Base-by-base conservation (phyloP, 1,140 invertebrate genomes). In the Drosophila bipectinata region DNA sequence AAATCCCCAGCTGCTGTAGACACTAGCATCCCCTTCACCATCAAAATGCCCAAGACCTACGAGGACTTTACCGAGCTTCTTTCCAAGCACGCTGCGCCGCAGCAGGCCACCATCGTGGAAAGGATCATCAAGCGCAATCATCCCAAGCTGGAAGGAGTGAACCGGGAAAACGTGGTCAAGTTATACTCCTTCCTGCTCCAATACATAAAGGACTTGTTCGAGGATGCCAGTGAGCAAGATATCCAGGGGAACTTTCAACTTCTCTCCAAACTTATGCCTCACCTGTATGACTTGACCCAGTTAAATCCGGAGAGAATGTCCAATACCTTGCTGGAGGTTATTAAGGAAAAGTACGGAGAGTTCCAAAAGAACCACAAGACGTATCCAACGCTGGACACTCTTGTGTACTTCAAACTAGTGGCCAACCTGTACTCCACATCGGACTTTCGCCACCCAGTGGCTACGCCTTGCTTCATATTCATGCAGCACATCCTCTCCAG, bases 111-210 rank as follows among this genome's bases (percentile, higher is more conserved):
- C 6, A 95, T 98, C 8, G 78, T 98, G 52, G 95, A 97, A 74
- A 94, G 97, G 79, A 95, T 98, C 73, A 95, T 98, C 45, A 97
- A 97, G 92, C 96, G 95, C 75, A 96, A 97, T 92, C 95, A 98
- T 91, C 95, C 95, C 34, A 95, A 95, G 85, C 91, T 97, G 47
- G 93, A 94, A 15, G 94, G 94, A 71, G 94, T 93, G 10, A 98
- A 98, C 82, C 97, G 96, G 90, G 94, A 95, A 48, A 95, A 96
- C 87, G 92, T 98, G 26, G 94, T 94, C 30, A 93, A 93, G 75
- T 90, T 98, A 8, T 97, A 95, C 91, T 93, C 93, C 0, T 95
- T 95, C 81, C 80, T 98, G 53, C 84, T 98, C 32, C 95, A 97
- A 89, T 95, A 96, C 87, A 83, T 97, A 14, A 94, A 96, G 84